Evolutionary conservation across 2,113 vertebrate species (phyloP).

Genomic region (Xenopus borealis): DNA sequence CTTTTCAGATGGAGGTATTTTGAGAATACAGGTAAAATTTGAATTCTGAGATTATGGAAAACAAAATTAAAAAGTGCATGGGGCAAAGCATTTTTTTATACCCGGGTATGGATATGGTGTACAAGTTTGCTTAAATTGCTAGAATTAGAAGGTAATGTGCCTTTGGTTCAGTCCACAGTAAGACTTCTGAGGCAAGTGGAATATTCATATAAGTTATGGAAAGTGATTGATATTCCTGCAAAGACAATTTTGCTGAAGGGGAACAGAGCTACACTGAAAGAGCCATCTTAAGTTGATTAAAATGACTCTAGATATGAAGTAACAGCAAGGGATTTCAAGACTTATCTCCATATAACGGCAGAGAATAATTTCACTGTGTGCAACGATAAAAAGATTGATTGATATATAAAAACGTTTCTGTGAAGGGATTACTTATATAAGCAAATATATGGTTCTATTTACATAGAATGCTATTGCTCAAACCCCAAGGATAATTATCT

Average conservation of each 20-base stretch:
- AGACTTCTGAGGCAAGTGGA: not conserved
- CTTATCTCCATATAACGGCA: constrained; percentile 44
- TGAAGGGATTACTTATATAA: constrained; percentile 44
- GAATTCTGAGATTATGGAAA: too few relatives aligned
- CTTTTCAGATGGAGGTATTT: too few relatives aligned
- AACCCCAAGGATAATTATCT: constrained; percentile 36
- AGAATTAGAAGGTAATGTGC: not conserved
- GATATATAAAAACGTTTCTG: constrained; percentile 39
- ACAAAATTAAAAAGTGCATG: too few relatives aligned
- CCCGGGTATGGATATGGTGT: too few relatives aligned
- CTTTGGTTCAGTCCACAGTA: not conserved
- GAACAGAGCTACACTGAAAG: constrained; percentile 27
- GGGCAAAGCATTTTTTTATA: too few relatives aligned
- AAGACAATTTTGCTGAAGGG: constrained; percentile 38
- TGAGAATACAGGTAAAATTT: too few relatives aligned
- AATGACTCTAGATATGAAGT: constrained; percentile 43
- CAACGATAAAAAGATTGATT: constrained; percentile 45
- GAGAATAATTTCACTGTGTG: constrained; percentile 35
- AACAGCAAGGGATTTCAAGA: constrained; percentile 43
- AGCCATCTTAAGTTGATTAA: constrained; percentile 42
- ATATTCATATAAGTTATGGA: constrained; percentile 7
- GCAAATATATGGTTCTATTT: constrained; percentile 46
- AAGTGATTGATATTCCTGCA: constrained; percentile 38
- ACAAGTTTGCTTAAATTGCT: not conserved
- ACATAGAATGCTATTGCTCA: constrained; percentile 37